Conservation (phyloP, 35 echinoderm and acorn worm genomes). For the Holothuria glaberrima region DNA sequence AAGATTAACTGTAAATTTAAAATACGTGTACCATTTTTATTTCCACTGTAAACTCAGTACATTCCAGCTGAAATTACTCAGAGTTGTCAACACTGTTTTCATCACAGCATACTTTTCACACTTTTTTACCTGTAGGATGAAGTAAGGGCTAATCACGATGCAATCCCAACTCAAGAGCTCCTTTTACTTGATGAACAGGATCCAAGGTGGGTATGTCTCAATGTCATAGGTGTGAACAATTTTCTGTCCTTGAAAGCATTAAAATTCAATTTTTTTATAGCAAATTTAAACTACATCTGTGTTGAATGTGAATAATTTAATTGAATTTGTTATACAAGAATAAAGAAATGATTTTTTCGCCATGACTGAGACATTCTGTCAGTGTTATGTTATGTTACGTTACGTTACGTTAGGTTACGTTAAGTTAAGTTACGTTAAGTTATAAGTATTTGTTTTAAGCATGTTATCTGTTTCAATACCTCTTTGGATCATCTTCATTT, state of each 20-base stretch:
- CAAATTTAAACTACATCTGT: not conserved
- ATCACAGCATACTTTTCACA: not conserved
- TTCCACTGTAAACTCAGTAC: not conserved
- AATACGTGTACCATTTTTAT: not conserved
- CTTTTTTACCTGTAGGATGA: slow-evolving; percentile 79
- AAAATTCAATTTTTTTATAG: not conserved
- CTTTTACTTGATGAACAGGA: slow-evolving; percentile 76
- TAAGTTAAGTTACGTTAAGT: too few relatives aligned
- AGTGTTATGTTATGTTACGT: too few relatives aligned
- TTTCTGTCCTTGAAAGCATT: not conserved
- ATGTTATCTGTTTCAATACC: too few relatives aligned
- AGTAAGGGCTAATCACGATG: slow-evolving; percentile 82
- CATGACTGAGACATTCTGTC: too few relatives aligned
- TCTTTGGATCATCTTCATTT: too few relatives aligned
- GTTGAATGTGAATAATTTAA: not conserved
- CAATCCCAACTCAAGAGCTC: slow-evolving; percentile 75
- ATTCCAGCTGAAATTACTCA: not conserved
- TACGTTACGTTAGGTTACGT: too few relatives aligned
- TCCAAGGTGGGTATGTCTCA: slow-evolving; percentile 72
- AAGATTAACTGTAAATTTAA: not conserved
- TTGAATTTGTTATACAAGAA: not conserved
- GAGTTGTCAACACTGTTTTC: not conserved
- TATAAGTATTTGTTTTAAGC: too few relatives aligned
- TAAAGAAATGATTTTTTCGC: too few relatives aligned
- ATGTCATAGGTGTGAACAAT: not conserved